Evolutionary conservation across 2,797 vertebrate genomes (phyloP).

Genomic region (Lepidocolaptes lacrymiger): DNA sequence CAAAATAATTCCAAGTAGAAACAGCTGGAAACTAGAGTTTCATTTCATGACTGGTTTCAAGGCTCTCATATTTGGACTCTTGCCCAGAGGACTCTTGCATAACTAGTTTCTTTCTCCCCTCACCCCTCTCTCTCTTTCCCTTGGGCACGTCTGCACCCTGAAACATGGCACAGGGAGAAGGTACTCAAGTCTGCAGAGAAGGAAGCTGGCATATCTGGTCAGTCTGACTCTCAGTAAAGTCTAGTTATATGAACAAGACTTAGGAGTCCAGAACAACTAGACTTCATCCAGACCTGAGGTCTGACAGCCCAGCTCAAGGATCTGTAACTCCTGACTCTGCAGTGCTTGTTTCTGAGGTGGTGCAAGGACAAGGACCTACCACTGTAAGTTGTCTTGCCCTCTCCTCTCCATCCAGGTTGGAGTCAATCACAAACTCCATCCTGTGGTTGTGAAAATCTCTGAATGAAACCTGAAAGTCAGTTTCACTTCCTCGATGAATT

Average conservation of each 20-base stretch:
- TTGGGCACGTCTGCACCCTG: neutral
- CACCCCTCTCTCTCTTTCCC: neutral
- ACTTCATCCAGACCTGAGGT: neutral
- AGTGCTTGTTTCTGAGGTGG: neutral
- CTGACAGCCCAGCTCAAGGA: neutral
- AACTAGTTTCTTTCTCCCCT: neutral
- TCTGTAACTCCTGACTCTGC: neutral
- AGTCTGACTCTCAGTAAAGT: neutral
- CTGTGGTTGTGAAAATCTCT: neutral
- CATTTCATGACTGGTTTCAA: neutral
- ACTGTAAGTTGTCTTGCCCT: neutral
- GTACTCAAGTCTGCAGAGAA: neutral
- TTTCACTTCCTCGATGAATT: neutral
- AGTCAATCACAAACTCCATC: neutral
- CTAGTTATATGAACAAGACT: neutral
- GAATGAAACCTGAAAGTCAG: neutral
- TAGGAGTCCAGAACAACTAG: neutral
- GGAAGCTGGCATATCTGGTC: neutral
- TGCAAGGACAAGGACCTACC: neutral
- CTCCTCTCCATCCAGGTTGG: neutral
- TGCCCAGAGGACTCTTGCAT: neutral
- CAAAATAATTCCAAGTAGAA: neutral
- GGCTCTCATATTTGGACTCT: neutral
- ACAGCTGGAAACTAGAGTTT: neutral
- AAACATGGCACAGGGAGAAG: neutral